Evolutionary conservation across 2,888 invertebrate genomes (phyloP), one percentile per base, ranked within the genome.

Genomic region (Rotaria magnacalcarata): DNA sequence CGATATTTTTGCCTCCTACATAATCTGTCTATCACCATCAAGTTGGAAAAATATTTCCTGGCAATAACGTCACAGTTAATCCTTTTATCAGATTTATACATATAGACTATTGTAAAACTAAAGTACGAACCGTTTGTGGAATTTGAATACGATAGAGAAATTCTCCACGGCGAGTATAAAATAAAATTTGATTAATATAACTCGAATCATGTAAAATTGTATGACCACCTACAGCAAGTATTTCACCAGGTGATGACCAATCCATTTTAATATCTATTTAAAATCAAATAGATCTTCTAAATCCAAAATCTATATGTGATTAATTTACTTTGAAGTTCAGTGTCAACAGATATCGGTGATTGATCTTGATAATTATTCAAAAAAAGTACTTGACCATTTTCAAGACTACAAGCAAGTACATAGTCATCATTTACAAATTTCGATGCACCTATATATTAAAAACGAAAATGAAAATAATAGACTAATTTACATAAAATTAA

Each of bases 171-270:
- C 95, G 95, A 56, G 95, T 95, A 91, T 96, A 97, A 92, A 97
- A 96, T 91, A 96, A 95, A 87, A 97, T 93, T 87, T 95, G 92
- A 91, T 96, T 96, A 89, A 93, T 94, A 67, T 80, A 85, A 19
- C n/a, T 85, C 2, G 43, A 88, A 87, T 90, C 90, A 27, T 90
- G 89, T 58, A 89, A 88, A 50, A 90, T 88, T 8, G 89, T 88
- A 87, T 90, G 90, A 1, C 97, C 97, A 84, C 96, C 96, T 0
- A 97, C 96, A 0, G 96, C 97, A 87, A 97, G 92, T 86, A 96
- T 92, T 90, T 96, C 96, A 56, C 96, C 94, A 2, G 96, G 96
- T 91, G 96, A 97, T 87, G 96, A 96, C 97, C 97, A 97, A 92
- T 97, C 97, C 93, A 97, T 95, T 89, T 95, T 90, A 52, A 92